A percentile compares a stretch with the other conserved stretches of the same genome.
Conservation (phyloP, 2,888 invertebrate genomes). For the Muschampia plurimacula region DNA sequence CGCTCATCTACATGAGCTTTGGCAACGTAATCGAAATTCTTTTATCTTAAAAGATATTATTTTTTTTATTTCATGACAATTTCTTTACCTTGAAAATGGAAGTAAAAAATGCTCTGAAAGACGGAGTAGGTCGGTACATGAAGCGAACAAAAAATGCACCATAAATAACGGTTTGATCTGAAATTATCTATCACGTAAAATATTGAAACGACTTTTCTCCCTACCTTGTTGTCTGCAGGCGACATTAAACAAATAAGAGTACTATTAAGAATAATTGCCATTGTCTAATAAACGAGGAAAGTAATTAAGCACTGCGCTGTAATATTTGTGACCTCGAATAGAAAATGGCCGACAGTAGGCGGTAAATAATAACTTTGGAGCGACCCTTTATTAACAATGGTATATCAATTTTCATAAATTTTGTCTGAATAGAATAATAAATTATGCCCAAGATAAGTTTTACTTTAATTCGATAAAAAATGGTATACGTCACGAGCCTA, state of each 20-base stretch:
- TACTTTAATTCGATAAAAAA: conserved; percentile 40
- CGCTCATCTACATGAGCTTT: too few species aligned
- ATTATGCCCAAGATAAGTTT: conserved; percentile 38
- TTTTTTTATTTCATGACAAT: too few species aligned
- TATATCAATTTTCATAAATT: conserved; percentile 45
- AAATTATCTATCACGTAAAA: neutral
- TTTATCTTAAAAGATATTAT: too few species aligned
- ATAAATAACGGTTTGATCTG: neutral
- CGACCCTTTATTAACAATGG: conserved; percentile 37
- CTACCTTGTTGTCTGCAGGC: neutral
- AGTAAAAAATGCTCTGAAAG: too few species aligned
- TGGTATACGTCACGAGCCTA: conserved; percentile 31
- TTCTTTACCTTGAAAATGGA: too few species aligned
- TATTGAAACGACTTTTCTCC: neutral
- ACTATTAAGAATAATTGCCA: conserved; percentile 25
- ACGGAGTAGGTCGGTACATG: too few species aligned
- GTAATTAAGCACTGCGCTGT: conserved; percentile 22
- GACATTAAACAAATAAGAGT: conserved; percentile 9
- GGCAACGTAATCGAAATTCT: too few species aligned
- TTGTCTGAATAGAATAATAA: conserved; percentile 43
- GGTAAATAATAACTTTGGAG: conserved; percentile 28
- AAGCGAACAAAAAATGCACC: neutral
- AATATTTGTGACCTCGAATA: conserved; percentile 27
- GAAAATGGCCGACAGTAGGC: conserved; percentile 22
- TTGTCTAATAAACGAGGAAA: conserved; percentile 26